These are phyloP conservation scores for Plebejus anna DNA, from an alignment of 2,888 invertebrate species.

Conservation along the genomic window DNA sequence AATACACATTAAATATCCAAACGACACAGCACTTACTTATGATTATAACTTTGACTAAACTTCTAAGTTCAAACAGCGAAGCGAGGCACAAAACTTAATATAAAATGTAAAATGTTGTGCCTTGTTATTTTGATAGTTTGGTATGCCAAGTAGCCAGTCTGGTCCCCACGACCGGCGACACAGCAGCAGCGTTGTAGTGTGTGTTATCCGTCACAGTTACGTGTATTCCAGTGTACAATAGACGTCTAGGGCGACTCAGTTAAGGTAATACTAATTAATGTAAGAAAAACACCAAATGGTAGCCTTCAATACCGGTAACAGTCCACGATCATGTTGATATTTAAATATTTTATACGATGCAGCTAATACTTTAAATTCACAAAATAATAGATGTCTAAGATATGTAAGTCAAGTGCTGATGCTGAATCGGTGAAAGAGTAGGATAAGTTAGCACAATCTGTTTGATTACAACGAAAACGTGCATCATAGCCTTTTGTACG, in stretches of 20 bases:
- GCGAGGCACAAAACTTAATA: not conserved
- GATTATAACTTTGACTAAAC: not conserved
- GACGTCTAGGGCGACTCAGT: conserved; percentile 48
- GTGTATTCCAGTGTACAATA: conserved; percentile 46
- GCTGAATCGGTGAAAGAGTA: not conserved
- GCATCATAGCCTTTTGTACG: conserved; percentile 8
- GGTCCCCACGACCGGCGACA: conserved; percentile 57
- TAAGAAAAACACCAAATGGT: conserved; percentile 73
- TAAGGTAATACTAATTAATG: conserved; percentile 49
- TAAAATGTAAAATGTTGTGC: not conserved
- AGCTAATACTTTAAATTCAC: conserved; percentile 24
- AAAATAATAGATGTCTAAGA: conserved; percentile 28
- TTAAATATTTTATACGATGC: conserved; percentile 41
- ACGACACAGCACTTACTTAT: not conserved
- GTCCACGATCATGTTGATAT: conserved; percentile 39
- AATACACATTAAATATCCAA: conserved; percentile 41
- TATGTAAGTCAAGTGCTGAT: conserved; percentile 28
- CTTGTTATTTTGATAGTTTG: not conserved
- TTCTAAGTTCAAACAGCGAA: not conserved
- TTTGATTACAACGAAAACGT: conserved; percentile 30
- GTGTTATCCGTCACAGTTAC: conserved; percentile 54
- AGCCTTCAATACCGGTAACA: conserved; percentile 52
- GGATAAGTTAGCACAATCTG: conserved; percentile 16
- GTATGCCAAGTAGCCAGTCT: not conserved
- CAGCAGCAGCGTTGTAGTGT: conserved; percentile 63